phyloP scores from a whole-genome alignment of 2,797 vertebrate species.

The Gymnodraco acuticeps region DNA sequence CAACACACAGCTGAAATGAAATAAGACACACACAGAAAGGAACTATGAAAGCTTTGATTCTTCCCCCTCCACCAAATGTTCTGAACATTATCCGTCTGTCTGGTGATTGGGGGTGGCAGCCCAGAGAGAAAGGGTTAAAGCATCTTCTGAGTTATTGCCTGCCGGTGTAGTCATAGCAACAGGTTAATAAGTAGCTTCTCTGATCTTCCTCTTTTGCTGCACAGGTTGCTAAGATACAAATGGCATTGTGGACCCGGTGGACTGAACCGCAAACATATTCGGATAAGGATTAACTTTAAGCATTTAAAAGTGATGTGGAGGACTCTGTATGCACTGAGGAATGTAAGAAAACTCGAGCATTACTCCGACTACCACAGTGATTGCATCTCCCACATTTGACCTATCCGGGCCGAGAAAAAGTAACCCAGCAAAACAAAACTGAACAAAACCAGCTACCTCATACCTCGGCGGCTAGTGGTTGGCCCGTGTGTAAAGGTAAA shows the following conservation, averaged over 20 bases:
- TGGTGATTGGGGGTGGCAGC: constrained; percentile 66
- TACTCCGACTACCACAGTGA: constrained; percentile 55
- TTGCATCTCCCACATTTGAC: constrained; percentile 69
- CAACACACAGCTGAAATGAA: constrained; percentile 17
- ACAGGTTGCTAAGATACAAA: constrained; percentile 88
- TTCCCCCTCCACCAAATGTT: constrained; percentile 60
- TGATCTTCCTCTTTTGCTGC: constrained; percentile 81
- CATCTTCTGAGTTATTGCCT: constrained; percentile 84
- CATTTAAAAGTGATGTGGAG: constrained; percentile 60
- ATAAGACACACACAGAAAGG: constrained; percentile 44
- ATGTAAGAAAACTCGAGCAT: constrained; percentile 31
- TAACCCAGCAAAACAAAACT: constrained; percentile 68
- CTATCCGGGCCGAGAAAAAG: constrained; percentile 59
- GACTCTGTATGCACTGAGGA: constrained; percentile 11
- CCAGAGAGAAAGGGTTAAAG: constrained; percentile 79
- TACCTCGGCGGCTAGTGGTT: constrained; percentile 74
- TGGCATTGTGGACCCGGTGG: constrained; percentile 70
- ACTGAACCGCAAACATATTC: constrained; percentile 76
- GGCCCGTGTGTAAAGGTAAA: constrained; percentile 78
- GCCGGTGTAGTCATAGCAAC: constrained; percentile 88
- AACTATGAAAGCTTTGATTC: constrained; percentile 62
- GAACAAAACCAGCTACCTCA: constrained; percentile 78
- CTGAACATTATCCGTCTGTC: constrained; percentile 65
- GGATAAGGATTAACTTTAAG: constrained; percentile 78
- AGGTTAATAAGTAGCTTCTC: constrained; percentile 88